These are phyloP conservation scores for Yponomeuta plumbellus DNA, from an alignment of 2,888 invertebrate genomes.

Conservation along the genomic window DNA sequence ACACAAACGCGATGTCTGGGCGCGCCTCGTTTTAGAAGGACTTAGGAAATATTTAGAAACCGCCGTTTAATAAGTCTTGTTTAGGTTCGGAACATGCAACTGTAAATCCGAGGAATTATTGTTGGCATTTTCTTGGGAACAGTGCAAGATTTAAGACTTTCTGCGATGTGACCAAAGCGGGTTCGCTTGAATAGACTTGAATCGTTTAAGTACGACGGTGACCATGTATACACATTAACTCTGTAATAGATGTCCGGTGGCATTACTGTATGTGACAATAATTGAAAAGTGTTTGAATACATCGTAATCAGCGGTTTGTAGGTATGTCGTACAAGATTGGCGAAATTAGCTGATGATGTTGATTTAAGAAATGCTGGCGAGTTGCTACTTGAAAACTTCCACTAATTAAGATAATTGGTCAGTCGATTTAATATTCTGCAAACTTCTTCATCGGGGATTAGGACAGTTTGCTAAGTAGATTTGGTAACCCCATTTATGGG, in stretches of 20 bases:
- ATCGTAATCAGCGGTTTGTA: no score
- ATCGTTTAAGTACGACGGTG: not conserved
- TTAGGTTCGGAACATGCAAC: not conserved
- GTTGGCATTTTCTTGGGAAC: not conserved
- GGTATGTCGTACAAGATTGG: no score
- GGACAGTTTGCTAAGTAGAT: not conserved
- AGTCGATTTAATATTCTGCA: not conserved
- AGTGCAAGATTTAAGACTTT: not conserved
- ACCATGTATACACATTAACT: not conserved
- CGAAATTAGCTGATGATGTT: no score
- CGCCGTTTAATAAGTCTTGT: slow-evolving; percentile 3
- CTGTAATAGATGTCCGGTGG: no score
- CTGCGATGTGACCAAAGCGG: not conserved
- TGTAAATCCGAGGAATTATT: not conserved
- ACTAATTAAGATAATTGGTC: not conserved
- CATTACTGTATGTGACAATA: no score
- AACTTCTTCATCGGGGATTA: not conserved
- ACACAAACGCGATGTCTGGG: slow-evolving; percentile 36
- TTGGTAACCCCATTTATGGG: not conserved
- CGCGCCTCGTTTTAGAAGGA: slow-evolving; percentile 38
- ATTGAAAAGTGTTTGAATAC: no score
- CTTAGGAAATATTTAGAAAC: slow-evolving; percentile 5
- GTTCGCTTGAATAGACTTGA: not conserved
- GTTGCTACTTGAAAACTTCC: not conserved
- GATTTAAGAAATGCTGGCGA: no score